Evolutionary conservation across 2,888 invertebrate genomes (phyloP), one percentile per base, ranked within the genome.

Genomic region (Craniophora ligustri): DNA sequence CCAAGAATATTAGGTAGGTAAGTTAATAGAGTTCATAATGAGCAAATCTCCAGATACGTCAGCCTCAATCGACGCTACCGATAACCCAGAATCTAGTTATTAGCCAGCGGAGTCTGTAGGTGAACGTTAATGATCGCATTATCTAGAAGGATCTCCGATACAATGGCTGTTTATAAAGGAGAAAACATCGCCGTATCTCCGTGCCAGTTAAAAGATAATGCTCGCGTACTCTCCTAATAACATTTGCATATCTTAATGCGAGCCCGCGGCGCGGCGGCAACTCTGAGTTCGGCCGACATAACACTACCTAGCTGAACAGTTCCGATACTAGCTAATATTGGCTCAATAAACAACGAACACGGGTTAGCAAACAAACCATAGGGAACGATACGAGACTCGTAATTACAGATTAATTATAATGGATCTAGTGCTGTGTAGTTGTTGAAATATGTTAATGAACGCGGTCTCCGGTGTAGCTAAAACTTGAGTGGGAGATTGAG

Each of bases 221-320:
- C 81, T 56, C 64, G 79, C 74, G 77, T 81, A 78, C 72, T 79
- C 83, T 80, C 81, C 81, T 84, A 80, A 87, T 89, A 86, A 84
- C 86, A 89, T 89, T 89, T 82, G 87, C 89, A 89, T 89, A 89
- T 89, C 87, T 87, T 86, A 89, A 89, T 87, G 85, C 85, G 78
- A 57, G 70, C 68, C 65, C 72, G 76, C 67, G 70, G 59, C 58
- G 23, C 21, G 11, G 58, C 36, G 41, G 16, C 47, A 34, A 10
- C 39, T 58, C 47, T 28, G 32, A 31, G 30, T 40, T 31, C 31
- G 36, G 45, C 56, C 38, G 50, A 38, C 26, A 41, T 32, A 36
- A 36, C 69, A 64, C 68, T 44, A 63, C 56, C 64, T 60, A 54
- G 42, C 70, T 62, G 76, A 67, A 75, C 67, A 60, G 54, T 68